Conservation (phyloP, 1,140 invertebrate species). For the Steinernema khuongi region DNA sequence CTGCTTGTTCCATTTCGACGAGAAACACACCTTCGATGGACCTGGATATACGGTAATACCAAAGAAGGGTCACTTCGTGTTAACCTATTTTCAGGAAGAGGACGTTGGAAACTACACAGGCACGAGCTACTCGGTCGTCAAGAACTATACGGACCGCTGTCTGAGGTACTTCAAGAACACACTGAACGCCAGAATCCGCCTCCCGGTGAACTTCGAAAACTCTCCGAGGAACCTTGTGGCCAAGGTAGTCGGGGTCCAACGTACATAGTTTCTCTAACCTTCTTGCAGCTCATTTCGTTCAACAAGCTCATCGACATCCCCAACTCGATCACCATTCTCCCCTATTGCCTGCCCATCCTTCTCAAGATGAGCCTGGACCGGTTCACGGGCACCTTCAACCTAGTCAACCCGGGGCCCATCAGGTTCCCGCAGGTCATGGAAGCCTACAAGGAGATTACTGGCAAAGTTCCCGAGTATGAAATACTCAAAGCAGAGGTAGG, state of each 20-base stretch:
- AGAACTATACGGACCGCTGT: constrained; percentile 37
- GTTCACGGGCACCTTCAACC: constrained; percentile 29
- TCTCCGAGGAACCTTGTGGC: constrained; percentile 31
- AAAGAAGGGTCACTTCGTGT: too few relatives aligned
- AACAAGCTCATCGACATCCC: constrained; percentile 38
- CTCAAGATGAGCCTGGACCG: constrained; percentile 32
- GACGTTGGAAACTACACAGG: constrained; percentile 33
- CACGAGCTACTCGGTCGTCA: constrained; percentile 40
- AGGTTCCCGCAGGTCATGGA: constrained; percentile 28
- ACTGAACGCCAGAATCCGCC: constrained; percentile 42
- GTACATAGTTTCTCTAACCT: background rate
- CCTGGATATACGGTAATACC: constrained; percentile 20
- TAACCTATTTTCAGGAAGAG: constrained; percentile 32
- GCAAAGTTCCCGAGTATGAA: constrained; percentile 22
- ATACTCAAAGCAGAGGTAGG: constrained; percentile 16
- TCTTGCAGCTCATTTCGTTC: constrained; percentile 31
- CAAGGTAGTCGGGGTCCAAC: constrained; percentile 29
- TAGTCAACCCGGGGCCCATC: constrained; percentile 36
- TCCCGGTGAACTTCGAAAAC: constrained; percentile 38
- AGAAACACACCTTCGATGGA: constrained; percentile 21
- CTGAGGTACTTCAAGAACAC: constrained; percentile 33
- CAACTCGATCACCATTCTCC: constrained; percentile 40
- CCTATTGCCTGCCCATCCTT: constrained; percentile 36
- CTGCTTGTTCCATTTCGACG: constrained; percentile 26
- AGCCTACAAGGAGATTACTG: constrained; percentile 26